Percentiles rank a stretch among this genome's conserved stretches.
These are phyloP conservation scores for Boleophthalmus pectinirostris DNA, from an alignment of 2,113 vertebrate genomes.

Conservation along the genomic window DNA sequence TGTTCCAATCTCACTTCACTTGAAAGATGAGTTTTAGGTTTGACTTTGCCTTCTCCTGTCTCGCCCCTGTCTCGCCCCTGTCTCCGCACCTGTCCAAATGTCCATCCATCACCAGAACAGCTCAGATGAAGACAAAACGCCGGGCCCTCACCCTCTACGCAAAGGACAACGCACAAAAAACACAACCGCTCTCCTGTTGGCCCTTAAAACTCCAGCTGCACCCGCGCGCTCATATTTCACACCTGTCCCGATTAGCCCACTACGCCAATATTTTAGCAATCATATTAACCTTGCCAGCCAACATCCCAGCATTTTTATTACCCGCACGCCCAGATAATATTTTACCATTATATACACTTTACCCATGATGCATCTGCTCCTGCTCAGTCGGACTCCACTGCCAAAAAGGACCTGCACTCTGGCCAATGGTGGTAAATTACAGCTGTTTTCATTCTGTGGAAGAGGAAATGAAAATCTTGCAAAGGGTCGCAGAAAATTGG, in stretches of 20 bases:
- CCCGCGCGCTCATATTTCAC: slow-evolving; percentile 40
- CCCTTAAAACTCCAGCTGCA: background rate
- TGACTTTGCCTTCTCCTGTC: slow-evolving; percentile 20
- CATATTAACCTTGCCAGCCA: slow-evolving; percentile 61
- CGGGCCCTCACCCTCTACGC: background rate
- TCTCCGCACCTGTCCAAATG: slow-evolving; percentile 10
- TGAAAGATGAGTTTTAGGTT: slow-evolving; percentile 9
- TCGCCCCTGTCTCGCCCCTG: slow-evolving; percentile 14
- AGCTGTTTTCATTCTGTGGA: slow-evolving; percentile 20
- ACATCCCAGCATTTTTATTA: slow-evolving; percentile 39
- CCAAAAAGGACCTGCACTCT: slow-evolving; percentile 25
- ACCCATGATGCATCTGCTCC: slow-evolving; percentile 47
- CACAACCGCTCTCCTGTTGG: slow-evolving; percentile 19
- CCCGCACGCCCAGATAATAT: slow-evolving; percentile 28
- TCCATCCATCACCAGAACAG: slow-evolving; percentile 20
- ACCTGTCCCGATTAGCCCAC: slow-evolving; percentile 22
- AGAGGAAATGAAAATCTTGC: background rate
- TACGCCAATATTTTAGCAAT: slow-evolving; percentile 55
- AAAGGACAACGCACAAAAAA: slow-evolving; percentile 18
- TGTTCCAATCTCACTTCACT: background rate
- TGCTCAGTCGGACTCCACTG: slow-evolving; percentile 4
- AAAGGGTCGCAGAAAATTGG: background rate
- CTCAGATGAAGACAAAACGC: slow-evolving; percentile 18
- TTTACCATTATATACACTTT: slow-evolving; percentile 37
- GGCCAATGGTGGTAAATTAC: slow-evolving; percentile 50